Evolutionary conservation across 53 echinoderm and acorn worm species (phyloP).

Genomic region (Patiria pectinifera): DNA sequence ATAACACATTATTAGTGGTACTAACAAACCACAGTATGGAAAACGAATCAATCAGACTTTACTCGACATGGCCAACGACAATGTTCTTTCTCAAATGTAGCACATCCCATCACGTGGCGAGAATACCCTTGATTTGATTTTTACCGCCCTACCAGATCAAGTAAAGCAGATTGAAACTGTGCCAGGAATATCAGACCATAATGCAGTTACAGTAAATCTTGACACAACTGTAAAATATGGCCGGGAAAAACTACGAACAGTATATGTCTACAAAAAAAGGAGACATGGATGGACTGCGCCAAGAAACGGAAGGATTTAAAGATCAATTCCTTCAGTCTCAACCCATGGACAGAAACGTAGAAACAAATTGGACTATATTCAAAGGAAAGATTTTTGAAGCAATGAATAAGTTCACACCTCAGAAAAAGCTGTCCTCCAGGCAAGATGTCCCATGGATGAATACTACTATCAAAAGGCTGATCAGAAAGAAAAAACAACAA

Average conservation of each 20-base stretch:
- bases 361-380: conserved; percentile 46
- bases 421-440: conserved; percentile 39
- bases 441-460: conserved; percentile 63
- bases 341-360: conserved; percentile 25
- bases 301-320: too few relatives aligned
- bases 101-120: neutral
- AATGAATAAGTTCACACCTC: conserved; percentile 38
- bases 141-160: too few relatives aligned
- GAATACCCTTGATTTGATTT: conserved; percentile 17
- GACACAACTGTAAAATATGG: too few relatives aligned
- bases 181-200: too few relatives aligned
- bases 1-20: neutral
- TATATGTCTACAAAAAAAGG: too few relatives aligned
- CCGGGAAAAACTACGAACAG: too few relatives aligned
- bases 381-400: conserved; percentile 31
- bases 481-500: conserved; percentile 26
- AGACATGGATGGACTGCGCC: too few relatives aligned
- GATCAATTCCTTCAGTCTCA: conserved; percentile 27
- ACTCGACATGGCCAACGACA: neutral
- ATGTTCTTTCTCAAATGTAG: conserved; percentile 13
- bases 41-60: conserved; percentile 20
- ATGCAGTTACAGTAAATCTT: too few relatives aligned
- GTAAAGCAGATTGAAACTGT: too few relatives aligned
- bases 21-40: too few relatives aligned
- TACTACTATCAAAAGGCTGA: neutral